A percentile compares a stretch with the other conserved stretches of the same genome.
Evolutionary conservation across 2,113 vertebrate species (phyloP).

Genomic region (Cyphomyrus discorhynchus): DNA sequence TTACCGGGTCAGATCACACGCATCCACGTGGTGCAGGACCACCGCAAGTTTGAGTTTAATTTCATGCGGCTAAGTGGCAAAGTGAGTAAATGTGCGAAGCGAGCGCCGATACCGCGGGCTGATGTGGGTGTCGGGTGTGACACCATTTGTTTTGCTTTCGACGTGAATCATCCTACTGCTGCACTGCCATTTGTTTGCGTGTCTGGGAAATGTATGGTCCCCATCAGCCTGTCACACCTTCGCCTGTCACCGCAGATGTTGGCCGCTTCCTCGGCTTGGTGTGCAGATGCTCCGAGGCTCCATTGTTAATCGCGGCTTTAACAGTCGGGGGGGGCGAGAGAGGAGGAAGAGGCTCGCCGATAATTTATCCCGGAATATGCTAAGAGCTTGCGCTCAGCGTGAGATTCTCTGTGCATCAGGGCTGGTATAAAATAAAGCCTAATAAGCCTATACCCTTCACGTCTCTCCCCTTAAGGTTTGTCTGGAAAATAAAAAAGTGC

Average conservation of each 20-base stretch:
- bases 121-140: background rate
- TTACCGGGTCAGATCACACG: background rate
- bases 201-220: background rate
- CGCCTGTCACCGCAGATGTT: constrained; percentile 5
- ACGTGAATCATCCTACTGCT: background rate
- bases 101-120: background rate
- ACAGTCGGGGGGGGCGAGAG: background rate
- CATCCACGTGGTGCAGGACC: background rate
- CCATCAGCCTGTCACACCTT: constrained; percentile 18
- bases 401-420: background rate
- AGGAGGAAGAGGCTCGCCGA: background rate
- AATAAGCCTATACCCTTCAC: background rate
- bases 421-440: background rate
- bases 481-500: background rate
- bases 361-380: background rate
- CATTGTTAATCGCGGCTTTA: background rate
- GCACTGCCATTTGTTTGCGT: background rate
- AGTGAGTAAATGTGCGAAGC: background rate
- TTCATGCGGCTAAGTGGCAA: background rate
- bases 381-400: background rate
- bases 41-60: background rate
- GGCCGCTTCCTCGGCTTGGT: background rate
- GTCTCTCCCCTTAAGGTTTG: background rate
- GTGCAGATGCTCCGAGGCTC: background rate
- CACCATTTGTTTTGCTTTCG: background rate